phyloP scores from a whole-genome alignment of 92 coral and sea anemone species.

The Porites lobata region DNA sequence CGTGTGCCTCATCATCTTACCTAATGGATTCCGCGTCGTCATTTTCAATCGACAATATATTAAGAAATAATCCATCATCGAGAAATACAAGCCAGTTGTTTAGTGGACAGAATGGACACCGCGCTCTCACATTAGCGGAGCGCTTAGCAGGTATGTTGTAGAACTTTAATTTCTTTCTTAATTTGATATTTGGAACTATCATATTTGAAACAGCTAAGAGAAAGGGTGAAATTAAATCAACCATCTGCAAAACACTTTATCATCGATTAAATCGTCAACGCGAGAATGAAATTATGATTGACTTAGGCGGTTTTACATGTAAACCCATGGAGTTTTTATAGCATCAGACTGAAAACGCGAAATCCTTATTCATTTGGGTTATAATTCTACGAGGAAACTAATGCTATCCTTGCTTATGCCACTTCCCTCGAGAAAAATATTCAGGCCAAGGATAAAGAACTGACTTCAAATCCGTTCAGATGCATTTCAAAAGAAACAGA shows the following conservation, averaged over 20 bases:
- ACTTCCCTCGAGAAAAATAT: too few relatives aligned
- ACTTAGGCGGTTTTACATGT: neutral
- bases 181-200: neutral
- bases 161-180: neutral
- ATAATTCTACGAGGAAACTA: neutral
- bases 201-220: too few relatives aligned
- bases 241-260: neutral
- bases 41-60: constrained; percentile 93
- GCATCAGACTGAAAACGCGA: neutral
- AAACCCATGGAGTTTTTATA: neutral
- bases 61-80: constrained; percentile 77
- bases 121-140: constrained; percentile 95
- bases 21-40: constrained; percentile 57
- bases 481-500: neutral
- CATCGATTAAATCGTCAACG: neutral
- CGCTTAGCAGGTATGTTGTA: constrained; percentile 89
- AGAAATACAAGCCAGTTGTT: constrained; percentile 33
- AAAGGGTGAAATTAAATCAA: too few relatives aligned
- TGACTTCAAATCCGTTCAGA: neutral
- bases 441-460: neutral
- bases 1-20: neutral
- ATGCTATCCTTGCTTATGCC: neutral
- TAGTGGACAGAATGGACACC: constrained; percentile 38
- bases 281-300: neutral
- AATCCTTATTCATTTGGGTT: neutral